These are phyloP conservation scores for Macroteleia sp. DNA, from an alignment of 2,888 invertebrate genomes.

Conservation along the genomic window DNA sequence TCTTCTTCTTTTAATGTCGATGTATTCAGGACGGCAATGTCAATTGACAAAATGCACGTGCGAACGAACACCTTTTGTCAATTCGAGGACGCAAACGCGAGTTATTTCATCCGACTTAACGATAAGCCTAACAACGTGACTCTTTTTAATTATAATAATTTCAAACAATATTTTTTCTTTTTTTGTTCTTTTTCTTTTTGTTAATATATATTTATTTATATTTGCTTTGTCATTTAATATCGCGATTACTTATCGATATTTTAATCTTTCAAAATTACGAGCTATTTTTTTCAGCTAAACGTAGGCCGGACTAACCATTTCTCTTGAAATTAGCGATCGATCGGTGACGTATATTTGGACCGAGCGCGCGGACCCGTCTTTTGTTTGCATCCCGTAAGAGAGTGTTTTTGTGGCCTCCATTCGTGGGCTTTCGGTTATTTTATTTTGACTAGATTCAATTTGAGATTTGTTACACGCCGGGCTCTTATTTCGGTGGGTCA, in stretches of 20 bases:
- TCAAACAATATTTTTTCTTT: conserved; percentile 9
- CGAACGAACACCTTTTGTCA: conserved; percentile 36
- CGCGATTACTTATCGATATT: conserved; percentile 49
- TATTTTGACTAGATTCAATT: conserved; percentile 61
- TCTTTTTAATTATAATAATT: conserved; percentile 11
- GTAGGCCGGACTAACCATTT: conserved; percentile 81
- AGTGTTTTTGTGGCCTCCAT: conserved; percentile 21
- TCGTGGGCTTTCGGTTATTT: conserved; percentile 41
- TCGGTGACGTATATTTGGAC: conserved; percentile 59
- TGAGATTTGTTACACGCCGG: conserved; percentile 44
- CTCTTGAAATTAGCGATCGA: conserved; percentile 58
- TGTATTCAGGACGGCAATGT: conserved; percentile 79
- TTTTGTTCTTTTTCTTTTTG: background rate
- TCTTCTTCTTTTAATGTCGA: conserved; percentile 72
- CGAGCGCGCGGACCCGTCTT: conserved; percentile 41
- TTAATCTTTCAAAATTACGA: conserved; percentile 60
- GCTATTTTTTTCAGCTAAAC: conserved; percentile 74
- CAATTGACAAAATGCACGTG: conserved; percentile 45
- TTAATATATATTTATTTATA: conserved; percentile 9
- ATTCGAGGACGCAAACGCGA: conserved; percentile 56
- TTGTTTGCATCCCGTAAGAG: conserved; percentile 27
- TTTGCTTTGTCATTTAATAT: conserved; percentile 9
- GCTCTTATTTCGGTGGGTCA: no score
- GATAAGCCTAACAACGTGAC: conserved; percentile 22
- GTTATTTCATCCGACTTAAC: conserved; percentile 37